Percentiles rank a stretch among this genome's conserved stretches.
These are phyloP conservation scores for Anastatus disparis DNA, from an alignment of 1,140 invertebrate genomes.

Conservation along the genomic window DNA sequence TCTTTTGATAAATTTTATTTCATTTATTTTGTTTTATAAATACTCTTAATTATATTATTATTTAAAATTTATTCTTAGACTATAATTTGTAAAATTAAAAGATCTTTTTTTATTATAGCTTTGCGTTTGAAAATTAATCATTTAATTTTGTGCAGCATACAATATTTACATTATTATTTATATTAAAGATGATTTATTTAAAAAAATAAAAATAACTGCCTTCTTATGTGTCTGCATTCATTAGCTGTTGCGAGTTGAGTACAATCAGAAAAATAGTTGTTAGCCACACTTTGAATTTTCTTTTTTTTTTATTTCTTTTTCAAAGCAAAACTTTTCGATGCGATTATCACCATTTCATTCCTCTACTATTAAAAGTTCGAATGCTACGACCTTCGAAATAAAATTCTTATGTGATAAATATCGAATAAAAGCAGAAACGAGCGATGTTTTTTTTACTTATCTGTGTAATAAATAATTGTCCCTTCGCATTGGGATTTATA, in stretches of 20 bases:
- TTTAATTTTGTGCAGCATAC: too few species aligned
- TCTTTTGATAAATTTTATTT: too few species aligned
- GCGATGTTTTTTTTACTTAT: neutral
- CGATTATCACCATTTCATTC: slow-evolving; percentile 1
- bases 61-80: too few species aligned
- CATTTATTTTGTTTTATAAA: too few species aligned
- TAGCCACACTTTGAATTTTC: neutral
- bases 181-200: too few species aligned
- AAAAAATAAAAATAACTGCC: too few species aligned
- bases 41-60: too few species aligned
- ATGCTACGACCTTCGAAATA: slow-evolving; percentile 1
- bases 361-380: slow-evolving; percentile 12
- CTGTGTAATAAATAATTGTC: neutral
- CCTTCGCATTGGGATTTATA: slow-evolving; percentile 1
- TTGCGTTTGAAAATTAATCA: too few species aligned
- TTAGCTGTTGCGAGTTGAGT: slow-evolving; percentile 46
- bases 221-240: neutral
- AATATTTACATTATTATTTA: too few species aligned
- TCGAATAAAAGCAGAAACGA: slow-evolving; percentile 3
- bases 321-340: neutral
- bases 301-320: too few species aligned
- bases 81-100: too few species aligned
- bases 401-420: slow-evolving; percentile 27
- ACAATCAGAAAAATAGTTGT: slow-evolving; percentile 47
- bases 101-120: too few species aligned